phyloP scores from a whole-genome alignment of 2,797 vertebrate species.

The Phoxinus dragarum region DNA sequence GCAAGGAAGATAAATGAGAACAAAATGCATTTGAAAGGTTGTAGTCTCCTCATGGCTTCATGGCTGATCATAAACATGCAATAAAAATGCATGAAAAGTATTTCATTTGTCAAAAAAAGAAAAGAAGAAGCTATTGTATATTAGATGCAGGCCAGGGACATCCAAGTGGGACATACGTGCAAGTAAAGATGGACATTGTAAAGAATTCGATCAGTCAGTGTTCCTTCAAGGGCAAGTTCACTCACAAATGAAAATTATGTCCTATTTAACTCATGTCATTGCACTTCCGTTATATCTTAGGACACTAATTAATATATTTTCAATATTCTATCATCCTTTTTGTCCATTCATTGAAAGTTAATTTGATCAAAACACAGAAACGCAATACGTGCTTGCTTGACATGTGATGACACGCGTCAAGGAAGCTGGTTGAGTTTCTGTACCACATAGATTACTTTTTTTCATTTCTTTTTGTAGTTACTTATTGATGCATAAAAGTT shows the following conservation, averaged over 20 bases:
- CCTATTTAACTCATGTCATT: no score
- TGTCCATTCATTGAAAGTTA: background rate
- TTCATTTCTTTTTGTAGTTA: background rate
- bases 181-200: background rate
- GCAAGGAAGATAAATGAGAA: constrained; percentile 6
- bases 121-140: background rate
- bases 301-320: background rate
- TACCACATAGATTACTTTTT: background rate
- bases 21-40: constrained; percentile 19
- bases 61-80: constrained; percentile 10
- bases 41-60: constrained; percentile 5
- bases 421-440: background rate
- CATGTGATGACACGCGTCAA: background rate
- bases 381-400: background rate
- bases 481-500: background rate
- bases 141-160: background rate
- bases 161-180: background rate
- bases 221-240: background rate
- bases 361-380: background rate
- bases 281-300: background rate
- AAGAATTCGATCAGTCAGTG: background rate
- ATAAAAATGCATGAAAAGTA: background rate
- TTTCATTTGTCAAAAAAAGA: background rate
- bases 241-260: background rate
- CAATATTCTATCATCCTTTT: background rate